Evolutionary conservation across 2,113 vertebrate genomes (phyloP).

Genomic region (Myiagra hebetior): DNA sequence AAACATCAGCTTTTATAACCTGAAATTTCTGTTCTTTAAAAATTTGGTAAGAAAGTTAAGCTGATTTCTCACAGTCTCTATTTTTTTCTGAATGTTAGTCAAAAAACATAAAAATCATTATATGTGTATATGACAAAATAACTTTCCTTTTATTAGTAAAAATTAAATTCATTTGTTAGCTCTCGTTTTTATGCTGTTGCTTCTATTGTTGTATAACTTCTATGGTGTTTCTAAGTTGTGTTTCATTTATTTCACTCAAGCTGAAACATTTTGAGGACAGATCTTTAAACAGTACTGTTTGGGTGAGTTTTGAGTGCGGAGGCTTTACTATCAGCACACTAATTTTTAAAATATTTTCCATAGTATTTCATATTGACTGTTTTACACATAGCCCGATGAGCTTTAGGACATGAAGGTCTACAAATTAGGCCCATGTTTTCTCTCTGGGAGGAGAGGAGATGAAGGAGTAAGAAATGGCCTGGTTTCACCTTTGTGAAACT

Average conservation of each 20-base stretch:
- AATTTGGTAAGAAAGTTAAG: neutral
- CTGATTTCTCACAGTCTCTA: neutral
- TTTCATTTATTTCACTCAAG: neutral
- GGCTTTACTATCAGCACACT: neutral
- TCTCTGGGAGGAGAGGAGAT: neutral
- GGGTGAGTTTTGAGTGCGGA: neutral
- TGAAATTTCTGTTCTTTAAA: neutral
- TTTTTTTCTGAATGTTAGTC: neutral
- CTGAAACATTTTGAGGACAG: neutral
- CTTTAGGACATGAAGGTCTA: neutral
- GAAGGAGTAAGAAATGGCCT: neutral
- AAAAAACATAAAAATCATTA: neutral
- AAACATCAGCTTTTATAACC: neutral
- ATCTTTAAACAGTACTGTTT: neutral
- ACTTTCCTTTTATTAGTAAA: neutral
- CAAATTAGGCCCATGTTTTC: neutral
- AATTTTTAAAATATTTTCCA: neutral
- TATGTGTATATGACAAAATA: neutral
- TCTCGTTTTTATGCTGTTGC: neutral
- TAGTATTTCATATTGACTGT: neutral
- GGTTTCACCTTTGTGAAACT: neutral
- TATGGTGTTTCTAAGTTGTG: neutral
- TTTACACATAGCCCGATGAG: neutral
- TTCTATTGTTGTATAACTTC: neutral
- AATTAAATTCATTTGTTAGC: neutral